phyloP scores from a whole-genome alignment of 2,888 invertebrate genomes.

The Coleophora deauratella region DNA sequence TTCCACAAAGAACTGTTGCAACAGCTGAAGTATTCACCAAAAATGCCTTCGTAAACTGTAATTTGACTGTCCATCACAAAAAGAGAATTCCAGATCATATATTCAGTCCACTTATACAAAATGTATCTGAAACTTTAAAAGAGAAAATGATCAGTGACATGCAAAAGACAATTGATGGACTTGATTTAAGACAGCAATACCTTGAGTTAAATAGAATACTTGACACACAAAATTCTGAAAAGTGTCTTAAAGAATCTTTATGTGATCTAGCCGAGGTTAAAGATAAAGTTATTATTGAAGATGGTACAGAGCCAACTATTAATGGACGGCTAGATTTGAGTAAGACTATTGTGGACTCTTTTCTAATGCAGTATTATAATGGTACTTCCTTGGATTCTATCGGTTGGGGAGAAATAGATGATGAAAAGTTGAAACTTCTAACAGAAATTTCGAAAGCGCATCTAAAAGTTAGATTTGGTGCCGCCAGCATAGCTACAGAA shows the following conservation, averaged over 20 bases:
- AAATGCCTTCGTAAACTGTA: conserved; percentile 42
- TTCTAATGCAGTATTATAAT: conserved; percentile 54
- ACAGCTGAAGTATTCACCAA: conserved; percentile 41
- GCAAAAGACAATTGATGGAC: conserved; percentile 27
- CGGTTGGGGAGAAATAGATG: conserved; percentile 45
- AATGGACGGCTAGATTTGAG: conserved; percentile 37
- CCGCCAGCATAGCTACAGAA: conserved; percentile 30
- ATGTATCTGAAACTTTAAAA: conserved; percentile 26
- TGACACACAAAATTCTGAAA: conserved; percentile 35
- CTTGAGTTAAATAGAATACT: conserved; percentile 35
- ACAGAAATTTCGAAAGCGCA: conserved; percentile 32
- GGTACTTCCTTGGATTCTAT: conserved; percentile 35
- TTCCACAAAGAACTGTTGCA: conserved; percentile 37
- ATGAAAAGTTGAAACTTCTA: conserved; percentile 35
- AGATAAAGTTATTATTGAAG: conserved; percentile 25
- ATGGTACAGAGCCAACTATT: conserved; percentile 39
- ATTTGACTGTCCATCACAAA: conserved; percentile 29
- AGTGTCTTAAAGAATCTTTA: conserved; percentile 30
- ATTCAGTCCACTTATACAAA: conserved; percentile 39
- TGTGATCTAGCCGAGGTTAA: conserved; percentile 35
- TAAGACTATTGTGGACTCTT: conserved; percentile 39
- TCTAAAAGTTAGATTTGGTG: conserved; percentile 43
- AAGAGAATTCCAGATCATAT: conserved; percentile 32
- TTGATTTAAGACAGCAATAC: conserved; percentile 30
- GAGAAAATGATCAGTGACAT: conserved; percentile 30